A percentile compares a stretch with the other conserved stretches of the same genome.
Evolutionary conservation across 2,113 vertebrate species (phyloP).

Genomic region (Orycteropus afer): DNA sequence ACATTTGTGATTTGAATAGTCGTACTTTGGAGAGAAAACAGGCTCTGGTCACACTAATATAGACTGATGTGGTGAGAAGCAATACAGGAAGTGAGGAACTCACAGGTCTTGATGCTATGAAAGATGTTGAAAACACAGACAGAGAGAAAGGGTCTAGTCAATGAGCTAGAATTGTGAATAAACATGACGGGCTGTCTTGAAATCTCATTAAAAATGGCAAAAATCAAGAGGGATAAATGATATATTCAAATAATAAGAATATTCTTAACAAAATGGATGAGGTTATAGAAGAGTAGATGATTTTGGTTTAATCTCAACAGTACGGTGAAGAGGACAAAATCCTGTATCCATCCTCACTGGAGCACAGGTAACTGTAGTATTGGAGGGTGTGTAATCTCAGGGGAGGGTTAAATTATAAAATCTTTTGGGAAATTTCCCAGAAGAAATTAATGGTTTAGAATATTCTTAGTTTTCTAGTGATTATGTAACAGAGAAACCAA

Average conservation of each 20-base stretch:
- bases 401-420: background rate
- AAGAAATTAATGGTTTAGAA: background rate
- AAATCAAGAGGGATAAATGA: background rate
- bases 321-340: background rate
- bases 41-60: background rate
- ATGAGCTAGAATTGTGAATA: background rate
- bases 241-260: background rate
- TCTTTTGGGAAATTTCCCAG: background rate
- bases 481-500: background rate
- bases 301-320: background rate
- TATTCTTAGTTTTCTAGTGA: background rate
- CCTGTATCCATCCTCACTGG: rapidly evolving
- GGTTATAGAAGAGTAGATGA: background rate
- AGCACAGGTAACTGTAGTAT: background rate
- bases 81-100: background rate
- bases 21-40: background rate
- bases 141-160: background rate
- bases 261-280: background rate
- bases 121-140: background rate
- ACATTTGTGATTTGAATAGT: background rate
- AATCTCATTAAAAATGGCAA: background rate
- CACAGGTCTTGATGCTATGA: background rate
- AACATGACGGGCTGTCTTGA: background rate
- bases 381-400: background rate
- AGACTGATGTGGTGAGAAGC: background rate